These are phyloP conservation scores for Noctua janthe DNA, from an alignment of 2,888 invertebrate genomes.

Conservation along the genomic window DNA sequence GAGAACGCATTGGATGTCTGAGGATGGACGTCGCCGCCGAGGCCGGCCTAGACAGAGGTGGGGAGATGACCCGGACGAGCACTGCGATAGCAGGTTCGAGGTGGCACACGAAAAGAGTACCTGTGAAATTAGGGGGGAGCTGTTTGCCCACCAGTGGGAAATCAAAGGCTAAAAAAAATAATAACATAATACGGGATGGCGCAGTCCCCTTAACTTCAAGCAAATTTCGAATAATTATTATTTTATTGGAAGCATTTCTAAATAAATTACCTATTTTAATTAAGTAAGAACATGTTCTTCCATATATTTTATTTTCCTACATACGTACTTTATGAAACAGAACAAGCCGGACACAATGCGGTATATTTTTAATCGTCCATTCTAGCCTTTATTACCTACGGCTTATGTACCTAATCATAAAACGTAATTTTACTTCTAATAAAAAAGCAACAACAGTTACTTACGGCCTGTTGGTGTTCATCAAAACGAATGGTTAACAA, in stretches of 20 bases:
- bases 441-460: conserved; percentile 14
- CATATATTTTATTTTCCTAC: not conserved
- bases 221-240: too few relatives aligned
- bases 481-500: conserved; percentile 1
- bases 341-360: not conserved
- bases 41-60: too few relatives aligned
- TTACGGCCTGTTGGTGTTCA: not conserved
- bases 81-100: too few relatives aligned
- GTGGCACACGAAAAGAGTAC: too few relatives aligned
- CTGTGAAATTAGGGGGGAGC: not conserved
- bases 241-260: not conserved
- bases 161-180: too few relatives aligned
- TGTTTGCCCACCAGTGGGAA: too few relatives aligned
- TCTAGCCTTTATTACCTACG: not conserved
- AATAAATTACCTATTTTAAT: not conserved
- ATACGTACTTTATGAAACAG: not conserved
- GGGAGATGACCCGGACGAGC: too few relatives aligned
- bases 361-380: conserved; percentile 10
- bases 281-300: not conserved
- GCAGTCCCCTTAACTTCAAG: too few relatives aligned
- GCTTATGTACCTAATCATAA: conserved; percentile 18
- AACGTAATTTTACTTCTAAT: conserved; percentile 6
- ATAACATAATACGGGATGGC: too few relatives aligned
- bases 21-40: too few relatives aligned
- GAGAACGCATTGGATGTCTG: too few relatives aligned